A percentile compares a stretch with the other conserved stretches of the same genome.
Evolutionary conservation across 2,113 vertebrate species (phyloP).

Genomic region (Myanophis thanlyinensis): DNA sequence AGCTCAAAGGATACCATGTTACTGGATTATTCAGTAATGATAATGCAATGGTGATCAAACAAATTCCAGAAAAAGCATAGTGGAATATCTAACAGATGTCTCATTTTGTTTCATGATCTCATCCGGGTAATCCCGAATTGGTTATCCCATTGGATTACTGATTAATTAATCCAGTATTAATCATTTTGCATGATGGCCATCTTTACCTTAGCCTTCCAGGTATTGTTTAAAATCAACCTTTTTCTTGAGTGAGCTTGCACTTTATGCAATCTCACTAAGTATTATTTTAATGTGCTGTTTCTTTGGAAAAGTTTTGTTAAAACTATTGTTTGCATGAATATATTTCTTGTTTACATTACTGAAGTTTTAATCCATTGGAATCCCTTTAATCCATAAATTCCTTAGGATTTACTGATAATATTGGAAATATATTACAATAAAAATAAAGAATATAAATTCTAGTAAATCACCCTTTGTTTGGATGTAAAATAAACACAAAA

Average conservation of each 20-base stretch:
- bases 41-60: not conserved
- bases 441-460: not conserved
- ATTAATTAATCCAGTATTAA: not conserved
- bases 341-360: not conserved
- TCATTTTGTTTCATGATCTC: not conserved
- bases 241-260: not conserved
- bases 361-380: not conserved
- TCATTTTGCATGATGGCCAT: not conserved
- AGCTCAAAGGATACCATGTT: not conserved
- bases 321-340: not conserved
- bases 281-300: not conserved
- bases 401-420: not conserved
- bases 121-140: too few relatives aligned
- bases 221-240: not conserved
- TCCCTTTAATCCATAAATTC: too few relatives aligned
- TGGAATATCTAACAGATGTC: not conserved
- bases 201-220: not conserved
- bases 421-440: conserved; percentile 1
- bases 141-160: too few relatives aligned
- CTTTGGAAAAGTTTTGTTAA: not conserved
- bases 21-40: not conserved
- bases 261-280: not conserved
- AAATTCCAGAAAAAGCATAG: not conserved
- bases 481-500: conserved; percentile 17
- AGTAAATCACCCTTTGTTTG: not conserved